A percentile compares a stretch with the other conserved stretches of the same genome.
phyloP scores from a whole-genome alignment of 2,113 vertebrate genomes.

The Anseranas semipalmata region DNA sequence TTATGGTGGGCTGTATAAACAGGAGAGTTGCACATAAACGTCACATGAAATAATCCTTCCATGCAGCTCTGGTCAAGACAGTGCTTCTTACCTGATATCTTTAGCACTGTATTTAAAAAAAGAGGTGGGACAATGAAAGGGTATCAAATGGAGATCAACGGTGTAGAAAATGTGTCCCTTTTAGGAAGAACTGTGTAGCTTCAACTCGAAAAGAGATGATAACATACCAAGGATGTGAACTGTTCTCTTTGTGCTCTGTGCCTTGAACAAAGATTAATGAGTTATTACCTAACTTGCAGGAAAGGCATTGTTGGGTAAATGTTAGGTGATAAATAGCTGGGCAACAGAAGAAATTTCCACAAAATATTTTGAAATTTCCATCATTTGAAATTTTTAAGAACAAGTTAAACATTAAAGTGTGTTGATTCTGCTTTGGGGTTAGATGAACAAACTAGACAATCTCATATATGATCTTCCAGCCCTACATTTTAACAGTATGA shows the following conservation, averaged over 20 bases:
- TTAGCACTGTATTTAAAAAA: neutral
- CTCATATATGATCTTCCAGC: neutral
- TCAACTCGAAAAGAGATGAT: neutral
- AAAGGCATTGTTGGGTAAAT: neutral
- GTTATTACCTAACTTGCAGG: neutral
- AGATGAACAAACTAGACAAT: neutral
- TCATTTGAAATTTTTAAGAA: neutral
- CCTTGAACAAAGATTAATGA: neutral
- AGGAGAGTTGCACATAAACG: neutral
- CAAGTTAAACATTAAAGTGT: neutral
- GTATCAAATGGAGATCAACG: neutral
- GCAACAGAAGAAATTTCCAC: neutral
- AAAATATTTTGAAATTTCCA: neutral
- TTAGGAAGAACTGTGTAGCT: neutral
- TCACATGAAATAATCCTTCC: neutral
- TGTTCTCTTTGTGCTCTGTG: neutral
- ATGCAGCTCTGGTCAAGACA: accelerated
- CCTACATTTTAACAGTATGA: neutral
- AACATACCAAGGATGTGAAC: neutral
- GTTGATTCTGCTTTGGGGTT: neutral
- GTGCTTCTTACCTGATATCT: neutral
- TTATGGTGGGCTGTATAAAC: neutral
- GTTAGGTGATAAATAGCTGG: neutral
- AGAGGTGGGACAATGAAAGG: neutral
- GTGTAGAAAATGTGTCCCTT: neutral